Evolutionary conservation across 2,888 invertebrate species (phyloP), one percentile per base, ranked within the genome.

Genomic region (Xylota segnis): DNA sequence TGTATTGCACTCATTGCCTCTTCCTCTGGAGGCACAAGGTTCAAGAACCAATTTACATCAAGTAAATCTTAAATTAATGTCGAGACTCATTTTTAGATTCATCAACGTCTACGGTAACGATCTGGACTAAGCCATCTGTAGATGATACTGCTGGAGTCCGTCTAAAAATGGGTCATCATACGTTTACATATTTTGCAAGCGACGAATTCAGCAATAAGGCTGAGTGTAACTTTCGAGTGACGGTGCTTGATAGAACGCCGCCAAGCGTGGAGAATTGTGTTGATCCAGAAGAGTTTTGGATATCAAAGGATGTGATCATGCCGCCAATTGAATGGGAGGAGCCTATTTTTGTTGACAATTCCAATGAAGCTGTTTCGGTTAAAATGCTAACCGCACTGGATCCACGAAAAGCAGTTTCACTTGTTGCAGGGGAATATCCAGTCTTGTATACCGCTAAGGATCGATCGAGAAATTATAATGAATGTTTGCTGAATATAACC

Each of bases 381-480:
- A 66, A 58, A 16, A 87, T 92, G 2, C 88, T 84, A 1, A 93
- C 92, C 88, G 92, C 91, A 32, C 92, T 93, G 74, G 89, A 91
- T 14, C 93, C 93, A 72, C 93, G 93, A 2, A 89, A 90, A 74
- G 94, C 95, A 88, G 91, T 93, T 1, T 88, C 94, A 40, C 43
- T 68, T 1, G 29, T 72, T 1, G 71, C 82, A 3, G 95, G 95
- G 0, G 92, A 91, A 18, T 94, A 94, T 1, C 89, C 91, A 52
- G 93, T 95, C 0, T 92, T 92, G 4, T 95, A 95, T 88, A 93
- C 91, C 4, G 95, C 94, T 0, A 92, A 90, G 12, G 96, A 96
- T 89, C 89, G 91, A 14, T 94, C 93, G 23, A 93, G 93, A 58
- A 96, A 96, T 89, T 92, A 91, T 14, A 94, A 93, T 59, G 92